These are phyloP conservation scores for Pagrus major DNA, from an alignment of 2,113 vertebrate genomes.

Conservation along the genomic window DNA sequence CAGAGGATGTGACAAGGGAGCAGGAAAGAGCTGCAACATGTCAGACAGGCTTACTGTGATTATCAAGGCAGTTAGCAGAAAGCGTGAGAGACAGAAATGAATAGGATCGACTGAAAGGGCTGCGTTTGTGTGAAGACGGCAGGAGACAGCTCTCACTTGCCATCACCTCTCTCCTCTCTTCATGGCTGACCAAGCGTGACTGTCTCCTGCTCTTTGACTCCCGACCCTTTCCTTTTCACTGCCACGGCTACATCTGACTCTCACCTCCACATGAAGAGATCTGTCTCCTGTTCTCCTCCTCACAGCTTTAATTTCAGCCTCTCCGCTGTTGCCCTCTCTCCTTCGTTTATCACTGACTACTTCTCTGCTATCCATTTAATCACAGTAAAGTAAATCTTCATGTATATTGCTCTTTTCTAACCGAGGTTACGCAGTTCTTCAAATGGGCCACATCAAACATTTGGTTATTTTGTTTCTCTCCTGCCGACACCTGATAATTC, in stretches of 20 bases:
- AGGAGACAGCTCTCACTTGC: constrained; percentile 42
- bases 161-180: constrained; percentile 19
- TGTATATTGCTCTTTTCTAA: neutral
- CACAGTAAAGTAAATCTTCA: neutral
- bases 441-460: constrained; percentile 4
- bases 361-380: neutral
- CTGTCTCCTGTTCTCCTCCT: neutral
- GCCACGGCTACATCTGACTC: constrained; percentile 17
- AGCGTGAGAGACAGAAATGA: neutral
- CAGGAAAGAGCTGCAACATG: neutral
- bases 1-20: neutral
- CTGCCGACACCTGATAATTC: neutral
- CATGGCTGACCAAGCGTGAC: constrained; percentile 45
- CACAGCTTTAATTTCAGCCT: neutral
- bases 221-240: constrained; percentile 7
- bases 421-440: constrained; percentile 3
- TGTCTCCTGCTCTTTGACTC: constrained; percentile 27
- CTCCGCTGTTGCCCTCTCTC: neutral
- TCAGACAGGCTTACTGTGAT: constrained; percentile 15
- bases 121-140: neutral
- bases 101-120: neutral
- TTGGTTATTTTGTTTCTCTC: neutral
- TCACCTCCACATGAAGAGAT: constrained; percentile 10
- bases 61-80: constrained; percentile 11
- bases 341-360: neutral